phyloP scores from a whole-genome alignment of 30 jellyfish, hydroid and myxozoan species.

The Pelagia noctiluca region DNA sequence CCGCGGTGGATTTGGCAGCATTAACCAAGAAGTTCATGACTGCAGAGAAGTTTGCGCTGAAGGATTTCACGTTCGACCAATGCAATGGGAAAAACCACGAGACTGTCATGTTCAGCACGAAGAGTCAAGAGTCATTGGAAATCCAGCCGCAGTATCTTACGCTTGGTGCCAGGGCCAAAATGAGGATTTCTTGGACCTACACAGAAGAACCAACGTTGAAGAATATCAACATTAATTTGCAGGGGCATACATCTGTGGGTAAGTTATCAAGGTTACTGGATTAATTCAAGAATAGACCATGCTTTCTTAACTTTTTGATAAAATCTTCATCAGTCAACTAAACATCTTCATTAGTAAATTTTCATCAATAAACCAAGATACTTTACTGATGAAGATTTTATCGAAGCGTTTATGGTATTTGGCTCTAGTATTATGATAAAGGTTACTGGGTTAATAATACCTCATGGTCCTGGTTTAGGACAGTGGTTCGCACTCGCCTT shows the following conservation, averaged over 20 bases:
- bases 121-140: conserved; percentile 34
- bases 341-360: no score
- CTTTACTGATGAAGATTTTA: neutral
- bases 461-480: no score
- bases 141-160: conserved; percentile 31
- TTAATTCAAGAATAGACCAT: neutral
- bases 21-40: neutral
- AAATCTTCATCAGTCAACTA: no score
- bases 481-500: no score
- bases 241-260: conserved; percentile 52
- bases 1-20: neutral
- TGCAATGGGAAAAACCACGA: neutral
- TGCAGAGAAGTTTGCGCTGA: neutral
- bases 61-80: neutral
- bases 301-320: neutral
- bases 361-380: no score
- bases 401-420: neutral
- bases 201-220: neutral
- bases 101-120: conserved; percentile 14
- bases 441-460: no score
- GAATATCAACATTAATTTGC: conserved; percentile 21
- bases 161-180: conserved; percentile 1
- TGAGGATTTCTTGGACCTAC: conserved; percentile 4
- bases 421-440: neutral
- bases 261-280: no score